Base-by-base conservation (phyloP, 1,140 invertebrate genomes). In the Drosophila parvula region DNA sequence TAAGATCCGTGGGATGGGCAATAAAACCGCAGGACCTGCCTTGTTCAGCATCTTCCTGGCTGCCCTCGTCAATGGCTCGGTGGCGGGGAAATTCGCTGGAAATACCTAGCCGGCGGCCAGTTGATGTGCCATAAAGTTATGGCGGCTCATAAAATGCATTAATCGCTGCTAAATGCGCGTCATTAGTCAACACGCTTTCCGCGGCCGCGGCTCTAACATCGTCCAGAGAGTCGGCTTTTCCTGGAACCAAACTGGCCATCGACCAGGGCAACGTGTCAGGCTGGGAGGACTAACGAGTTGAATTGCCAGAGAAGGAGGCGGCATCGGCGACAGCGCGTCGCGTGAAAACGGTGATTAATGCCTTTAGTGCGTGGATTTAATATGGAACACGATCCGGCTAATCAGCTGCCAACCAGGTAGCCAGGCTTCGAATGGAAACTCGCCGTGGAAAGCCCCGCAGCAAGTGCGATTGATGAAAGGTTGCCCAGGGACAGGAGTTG, bases 101-200 rank as follows among this genome's bases (percentile, higher is more conserved):
- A 89, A 53, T 84, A 74, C 84, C 83, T 58, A 53, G 62, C 71
- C 63, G 50, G 14, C 71, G 79, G 59, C 48, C 84, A 51, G 64
- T 89, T 89, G 84, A 88, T 88, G 84, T 89, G 84, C 85, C 84
- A 89, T 89, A 81, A 89, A 89, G 89, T 90, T 89, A 89, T 89
- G 70, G 84, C 78, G 59, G 85, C 69, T 84, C 84, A 89, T 89
- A 89, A 89, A 89, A 89, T 79, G 60, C 84, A 89, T 89, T 89
- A 89, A 89, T 90, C 84, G 84, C 85, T 84, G 85, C 84, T 89
- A 89, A 89, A 89, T 89, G 80, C 81, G 81, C 85, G 85, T 89
- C 84, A 89, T 89, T 89, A 89, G 84, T 89, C 85, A 89, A 90
- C 85, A 89, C 69, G 79, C 83, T n/a, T 22, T 9, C 32, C 36